These are phyloP conservation scores for Ips nitidus DNA, from an alignment of 1,140 invertebrate genomes.

Conservation along the genomic window DNA sequence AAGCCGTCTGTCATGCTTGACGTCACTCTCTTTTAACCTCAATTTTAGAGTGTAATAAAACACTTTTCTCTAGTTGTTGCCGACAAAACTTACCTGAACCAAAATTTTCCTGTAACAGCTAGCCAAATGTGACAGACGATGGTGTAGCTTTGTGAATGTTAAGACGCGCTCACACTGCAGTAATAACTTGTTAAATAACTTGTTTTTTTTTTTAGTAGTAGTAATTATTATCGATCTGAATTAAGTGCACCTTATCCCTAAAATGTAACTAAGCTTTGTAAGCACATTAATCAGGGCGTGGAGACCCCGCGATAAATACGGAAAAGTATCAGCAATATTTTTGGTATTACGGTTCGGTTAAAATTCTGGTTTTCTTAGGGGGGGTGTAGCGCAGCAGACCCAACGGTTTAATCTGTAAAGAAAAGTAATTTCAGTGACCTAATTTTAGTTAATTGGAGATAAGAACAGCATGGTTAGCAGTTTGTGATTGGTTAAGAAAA, in stretches of 20 bases:
- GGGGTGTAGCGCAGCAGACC: not conserved
- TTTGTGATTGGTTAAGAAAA: no score
- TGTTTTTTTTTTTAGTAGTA: slow-evolving; percentile 24
- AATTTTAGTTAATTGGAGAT: not conserved
- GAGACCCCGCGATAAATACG: slow-evolving; percentile 30
- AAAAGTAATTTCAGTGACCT: slow-evolving; percentile 6
- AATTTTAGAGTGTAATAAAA: not conserved
- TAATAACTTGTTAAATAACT: slow-evolving; percentile 11
- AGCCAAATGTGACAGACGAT: slow-evolving; percentile 15
- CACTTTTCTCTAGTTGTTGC: no score
- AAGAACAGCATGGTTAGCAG: not conserved
- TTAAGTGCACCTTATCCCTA: slow-evolving; percentile 50
- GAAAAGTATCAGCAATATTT: slow-evolving; percentile 47
- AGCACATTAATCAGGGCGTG: slow-evolving; percentile 40
- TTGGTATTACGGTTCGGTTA: slow-evolving; percentile 39
- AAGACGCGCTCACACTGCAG: not conserved
- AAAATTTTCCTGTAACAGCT: no score
- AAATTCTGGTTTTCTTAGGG: slow-evolving; percentile 10
- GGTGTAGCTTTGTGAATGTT: not conserved
- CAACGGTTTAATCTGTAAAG: slow-evolving; percentile 32
- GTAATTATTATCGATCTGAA: slow-evolving; percentile 36
- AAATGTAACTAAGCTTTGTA: slow-evolving; percentile 47
- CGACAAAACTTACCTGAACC: no score
- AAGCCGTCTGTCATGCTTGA: slow-evolving; percentile 10
- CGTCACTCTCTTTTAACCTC: slow-evolving; percentile 6